Evolutionary conservation across 2,797 vertebrate species (phyloP).

Genomic region (Chiroxiphia lanceolata): DNA sequence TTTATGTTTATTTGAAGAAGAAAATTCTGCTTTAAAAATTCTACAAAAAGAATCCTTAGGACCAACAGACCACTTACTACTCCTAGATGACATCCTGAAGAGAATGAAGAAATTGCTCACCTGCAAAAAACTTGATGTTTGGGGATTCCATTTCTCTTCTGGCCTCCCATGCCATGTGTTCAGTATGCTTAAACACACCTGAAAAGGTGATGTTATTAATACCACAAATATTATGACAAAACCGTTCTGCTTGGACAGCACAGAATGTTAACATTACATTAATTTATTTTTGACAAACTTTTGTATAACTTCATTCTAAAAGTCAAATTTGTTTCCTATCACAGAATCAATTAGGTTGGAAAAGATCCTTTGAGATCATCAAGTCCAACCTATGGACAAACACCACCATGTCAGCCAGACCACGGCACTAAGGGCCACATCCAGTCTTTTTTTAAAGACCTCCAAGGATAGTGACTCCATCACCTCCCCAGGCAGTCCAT

Average conservation of each 20-base stretch:
- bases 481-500: not conserved
- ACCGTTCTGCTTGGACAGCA: not conserved
- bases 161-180: slow-evolving; percentile 99
- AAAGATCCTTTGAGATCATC: not conserved
- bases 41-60: not conserved
- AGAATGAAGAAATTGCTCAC: slow-evolving; percentile 74
- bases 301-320: not conserved
- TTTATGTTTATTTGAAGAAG: not conserved
- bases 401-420: not conserved
- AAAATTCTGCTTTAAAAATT: not conserved
- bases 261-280: not conserved
- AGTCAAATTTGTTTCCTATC: not conserved
- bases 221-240: not conserved
- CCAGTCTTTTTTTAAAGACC: not conserved
- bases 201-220: slow-evolving; percentile 15
- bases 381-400: not conserved
- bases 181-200: slow-evolving; percentile 99
- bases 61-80: not conserved
- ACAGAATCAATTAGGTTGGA: not conserved
- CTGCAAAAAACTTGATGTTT: slow-evolving; percentile 99
- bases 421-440: not conserved
- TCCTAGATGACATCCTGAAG: not conserved
- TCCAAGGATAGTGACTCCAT: not conserved
- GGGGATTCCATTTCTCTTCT: slow-evolving; percentile 99
- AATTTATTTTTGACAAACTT: not conserved